Conservation (phyloP, 2,113 vertebrate species). For the Corythornis cristatus region DNA sequence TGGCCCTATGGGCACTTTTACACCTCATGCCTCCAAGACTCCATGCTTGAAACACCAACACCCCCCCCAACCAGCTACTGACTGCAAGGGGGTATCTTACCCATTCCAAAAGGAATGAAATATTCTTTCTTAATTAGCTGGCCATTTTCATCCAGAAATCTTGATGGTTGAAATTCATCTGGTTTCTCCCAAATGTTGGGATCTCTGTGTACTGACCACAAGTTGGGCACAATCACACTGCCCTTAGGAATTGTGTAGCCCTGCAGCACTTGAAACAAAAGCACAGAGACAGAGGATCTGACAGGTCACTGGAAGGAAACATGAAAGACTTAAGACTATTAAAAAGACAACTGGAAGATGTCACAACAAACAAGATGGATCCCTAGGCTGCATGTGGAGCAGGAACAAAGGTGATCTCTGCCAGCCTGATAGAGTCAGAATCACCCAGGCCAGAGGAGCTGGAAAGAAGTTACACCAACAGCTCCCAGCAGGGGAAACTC, state of each 20-base stretch:
- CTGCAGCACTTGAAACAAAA: conserved; percentile 81
- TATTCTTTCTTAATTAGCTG: conserved; percentile 85
- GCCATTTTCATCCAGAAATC: conserved; percentile 90
- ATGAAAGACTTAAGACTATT: not conserved
- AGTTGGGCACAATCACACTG: conserved; percentile 87
- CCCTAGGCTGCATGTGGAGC: not conserved
- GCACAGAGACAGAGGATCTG: not conserved
- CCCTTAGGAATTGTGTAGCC: conserved; percentile 93
- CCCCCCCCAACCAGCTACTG: not conserved
- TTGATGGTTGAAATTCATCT: conserved; percentile 84
- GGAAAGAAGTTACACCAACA: not conserved
- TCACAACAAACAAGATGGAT: rapidly evolving
- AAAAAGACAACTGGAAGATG: not conserved
- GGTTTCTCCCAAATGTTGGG: conserved; percentile 89
- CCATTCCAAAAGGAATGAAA: conserved; percentile 95
- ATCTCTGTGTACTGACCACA: conserved; percentile 93
- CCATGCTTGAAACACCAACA: not conserved
- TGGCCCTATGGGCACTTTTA: not conserved
- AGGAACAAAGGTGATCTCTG: not conserved
- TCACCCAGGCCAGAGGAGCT: not conserved
- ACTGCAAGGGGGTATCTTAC: conserved; percentile 68
- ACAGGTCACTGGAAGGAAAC: not conserved
- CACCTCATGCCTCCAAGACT: not conserved
- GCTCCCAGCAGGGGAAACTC: not conserved
- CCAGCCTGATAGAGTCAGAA: not conserved